Conservation (phyloP, 2,113 vertebrate genomes). For the Propithecus coquereli region DNA sequence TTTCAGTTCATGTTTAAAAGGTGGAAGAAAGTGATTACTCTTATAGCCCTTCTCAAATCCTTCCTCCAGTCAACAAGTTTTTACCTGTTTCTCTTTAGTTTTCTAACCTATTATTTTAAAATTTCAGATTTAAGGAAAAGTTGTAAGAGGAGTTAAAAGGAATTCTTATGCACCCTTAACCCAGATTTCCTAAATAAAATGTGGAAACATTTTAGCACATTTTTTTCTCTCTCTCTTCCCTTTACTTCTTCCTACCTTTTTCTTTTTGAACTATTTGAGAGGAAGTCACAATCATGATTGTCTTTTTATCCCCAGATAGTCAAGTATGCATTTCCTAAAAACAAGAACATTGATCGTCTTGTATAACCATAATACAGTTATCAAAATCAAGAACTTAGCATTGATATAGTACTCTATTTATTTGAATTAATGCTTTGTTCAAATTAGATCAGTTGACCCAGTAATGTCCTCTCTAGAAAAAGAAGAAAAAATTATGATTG, state of each 20-base stretch:
- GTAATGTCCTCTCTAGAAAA: neutral
- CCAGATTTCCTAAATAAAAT: neutral
- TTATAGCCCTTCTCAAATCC: neutral
- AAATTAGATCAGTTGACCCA: neutral
- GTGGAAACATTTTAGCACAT: neutral
- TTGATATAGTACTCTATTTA: neutral
- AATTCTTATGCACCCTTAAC: neutral
- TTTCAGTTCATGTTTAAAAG: neutral
- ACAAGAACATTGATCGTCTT: neutral
- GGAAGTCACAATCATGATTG: neutral
- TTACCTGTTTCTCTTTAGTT: neutral
- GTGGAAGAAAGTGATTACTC: neutral
- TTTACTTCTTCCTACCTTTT: neutral
- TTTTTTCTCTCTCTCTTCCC: neutral
- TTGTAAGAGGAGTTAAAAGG: neutral
- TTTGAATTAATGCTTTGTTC: neutral
- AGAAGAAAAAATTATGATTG: neutral
- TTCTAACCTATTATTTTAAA: neutral
- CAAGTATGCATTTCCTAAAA: neutral
- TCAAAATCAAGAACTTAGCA: neutral
- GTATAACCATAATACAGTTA: too few relatives aligned
- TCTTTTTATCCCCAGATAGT: neutral
- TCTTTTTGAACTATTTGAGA: neutral
- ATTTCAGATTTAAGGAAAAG: neutral
- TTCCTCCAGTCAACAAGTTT: neutral